Conservation (phyloP, 2,888 invertebrate species). For the Cheilosia vernalis region DNA sequence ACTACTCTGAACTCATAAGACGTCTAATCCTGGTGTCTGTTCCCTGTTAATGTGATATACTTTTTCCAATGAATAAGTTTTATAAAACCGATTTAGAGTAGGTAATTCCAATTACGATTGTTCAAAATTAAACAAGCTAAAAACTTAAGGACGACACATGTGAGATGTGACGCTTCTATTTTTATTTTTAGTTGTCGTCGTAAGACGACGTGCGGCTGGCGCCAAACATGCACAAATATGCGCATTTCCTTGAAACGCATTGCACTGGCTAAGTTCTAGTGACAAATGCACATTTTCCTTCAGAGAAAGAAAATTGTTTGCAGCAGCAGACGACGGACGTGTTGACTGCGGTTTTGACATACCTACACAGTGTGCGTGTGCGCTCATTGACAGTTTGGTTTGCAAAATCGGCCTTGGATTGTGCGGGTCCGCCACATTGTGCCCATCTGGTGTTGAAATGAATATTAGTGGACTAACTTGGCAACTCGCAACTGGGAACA, state of each 20-base stretch:
- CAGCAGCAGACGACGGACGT: conserved; percentile 28
- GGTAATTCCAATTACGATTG: background rate
- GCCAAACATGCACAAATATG: conserved; percentile 54
- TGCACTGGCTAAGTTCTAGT: conserved; percentile 26
- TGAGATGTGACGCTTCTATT: conserved; percentile 1
- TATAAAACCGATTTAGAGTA: background rate
- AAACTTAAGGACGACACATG: background rate
- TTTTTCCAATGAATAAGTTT: too few species aligned
- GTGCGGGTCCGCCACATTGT: conserved; percentile 44
- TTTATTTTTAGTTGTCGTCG: background rate
- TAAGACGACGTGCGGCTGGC: background rate
- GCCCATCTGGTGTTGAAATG: conserved; percentile 46
- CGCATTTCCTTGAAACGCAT: conserved; percentile 60
- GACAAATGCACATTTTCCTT: conserved; percentile 43
- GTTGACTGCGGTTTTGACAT: conserved; percentile 19
- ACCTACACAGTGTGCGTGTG: conserved; percentile 15
- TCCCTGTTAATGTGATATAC: too few species aligned
- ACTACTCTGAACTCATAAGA: too few species aligned
- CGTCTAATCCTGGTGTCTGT: too few species aligned
- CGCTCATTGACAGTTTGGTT: conserved; percentile 37
- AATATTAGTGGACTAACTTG: conserved; percentile 33
- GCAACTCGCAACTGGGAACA: conserved; percentile 7
- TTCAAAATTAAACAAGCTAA: background rate
- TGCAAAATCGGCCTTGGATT: conserved; percentile 39
- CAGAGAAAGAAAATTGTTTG: conserved; percentile 27